These are phyloP conservation scores for Spea bombifrons DNA, from an alignment of 2,113 vertebrate genomes.

Conservation along the genomic window DNA sequence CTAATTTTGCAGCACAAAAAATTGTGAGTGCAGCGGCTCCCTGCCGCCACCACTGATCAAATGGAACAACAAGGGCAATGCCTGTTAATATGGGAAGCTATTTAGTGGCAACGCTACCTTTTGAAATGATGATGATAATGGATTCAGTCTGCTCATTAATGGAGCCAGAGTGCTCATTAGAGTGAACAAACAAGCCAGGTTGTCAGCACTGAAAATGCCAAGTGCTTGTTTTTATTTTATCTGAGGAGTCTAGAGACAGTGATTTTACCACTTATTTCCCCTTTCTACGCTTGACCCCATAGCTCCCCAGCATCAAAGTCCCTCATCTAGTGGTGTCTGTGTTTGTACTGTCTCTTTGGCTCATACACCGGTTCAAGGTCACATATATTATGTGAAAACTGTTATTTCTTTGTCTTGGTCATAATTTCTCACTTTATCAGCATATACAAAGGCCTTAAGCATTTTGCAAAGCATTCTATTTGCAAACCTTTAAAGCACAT, in stretches of 20 bases:
- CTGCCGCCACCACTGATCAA: slow-evolving; percentile 95
- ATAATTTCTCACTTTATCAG: slow-evolving; percentile 26
- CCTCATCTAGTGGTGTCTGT: slow-evolving; percentile 71
- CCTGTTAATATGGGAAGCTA: slow-evolving; percentile 94
- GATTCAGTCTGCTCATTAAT: slow-evolving; percentile 99
- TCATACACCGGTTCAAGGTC: slow-evolving; percentile 77
- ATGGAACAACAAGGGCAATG: slow-evolving; percentile 94
- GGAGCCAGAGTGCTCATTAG: slow-evolving; percentile 99
- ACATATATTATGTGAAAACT: slow-evolving; percentile 70
- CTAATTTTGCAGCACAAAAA: slow-evolving; percentile 64
- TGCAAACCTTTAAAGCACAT: slow-evolving; percentile 13
- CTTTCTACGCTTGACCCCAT: slow-evolving; percentile 82
- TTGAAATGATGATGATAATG: slow-evolving; percentile 99
- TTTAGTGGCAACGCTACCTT: slow-evolving; percentile 92
- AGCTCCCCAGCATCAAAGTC: slow-evolving; percentile 81
- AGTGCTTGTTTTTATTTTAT: slow-evolving; percentile 98
- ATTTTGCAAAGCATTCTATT: slow-evolving; percentile 23
- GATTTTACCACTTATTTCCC: slow-evolving; percentile 94
- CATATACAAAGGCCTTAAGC: slow-evolving; percentile 9
- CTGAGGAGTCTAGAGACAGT: slow-evolving; percentile 89
- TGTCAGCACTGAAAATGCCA: slow-evolving; percentile 97
- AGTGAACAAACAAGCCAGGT: slow-evolving; percentile 97
- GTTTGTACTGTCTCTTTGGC: slow-evolving; percentile 70
- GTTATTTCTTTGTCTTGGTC: slow-evolving; percentile 34
- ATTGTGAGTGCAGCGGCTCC: slow-evolving; percentile 73